Base-by-base conservation (phyloP, 2,797 vertebrate genomes). In the Columba guinea region DNA sequence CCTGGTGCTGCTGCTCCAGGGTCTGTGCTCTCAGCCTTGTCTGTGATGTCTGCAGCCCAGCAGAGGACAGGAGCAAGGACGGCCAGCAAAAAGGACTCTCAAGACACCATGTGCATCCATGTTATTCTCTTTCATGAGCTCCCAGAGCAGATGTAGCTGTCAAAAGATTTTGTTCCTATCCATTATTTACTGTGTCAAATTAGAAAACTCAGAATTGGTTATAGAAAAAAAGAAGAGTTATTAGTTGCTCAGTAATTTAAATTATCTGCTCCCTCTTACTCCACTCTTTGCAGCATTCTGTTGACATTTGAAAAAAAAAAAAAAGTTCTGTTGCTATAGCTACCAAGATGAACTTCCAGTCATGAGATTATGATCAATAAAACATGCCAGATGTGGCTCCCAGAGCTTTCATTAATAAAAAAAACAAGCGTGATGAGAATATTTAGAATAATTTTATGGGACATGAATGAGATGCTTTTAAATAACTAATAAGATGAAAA, bases 331-430 rank as follows among this genome's bases (percentile, higher is more conserved):
- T 96, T 96, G 94, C 95, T 82, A 94, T 96, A 77, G 95, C 86
- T 94, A 96, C 96, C 76, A 68, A 95, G n/a, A 96, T 90, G 86
- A 89, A 77, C 49, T 94, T 90, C 49, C 60, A 95, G 78, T 18
- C 71, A 90, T 35, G 56, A 96, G 89, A 95, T 88, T 91, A 69
- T 74, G 76, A 96, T 96, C 95, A 97, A 96, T 95, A 96, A 95
- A 95, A 87, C 68, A 91, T 90, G 84, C 70, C 96, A 95, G 93
- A 96, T 96, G 80, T 87, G 89, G 52, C 88, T 96, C 85, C 84
- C 70, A 68, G 77, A 93, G 85, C 78, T 74, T 93, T 94, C 81
- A 84, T 89, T 95, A 96, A 83, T 77, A 84, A 95, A 90, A 90
- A 64, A 6, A 0, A 5, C 13, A 81, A 89, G 32, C 4, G 24